Conservation (phyloP, 2,797 vertebrate species). For the Eulemur coronatus region DNA sequence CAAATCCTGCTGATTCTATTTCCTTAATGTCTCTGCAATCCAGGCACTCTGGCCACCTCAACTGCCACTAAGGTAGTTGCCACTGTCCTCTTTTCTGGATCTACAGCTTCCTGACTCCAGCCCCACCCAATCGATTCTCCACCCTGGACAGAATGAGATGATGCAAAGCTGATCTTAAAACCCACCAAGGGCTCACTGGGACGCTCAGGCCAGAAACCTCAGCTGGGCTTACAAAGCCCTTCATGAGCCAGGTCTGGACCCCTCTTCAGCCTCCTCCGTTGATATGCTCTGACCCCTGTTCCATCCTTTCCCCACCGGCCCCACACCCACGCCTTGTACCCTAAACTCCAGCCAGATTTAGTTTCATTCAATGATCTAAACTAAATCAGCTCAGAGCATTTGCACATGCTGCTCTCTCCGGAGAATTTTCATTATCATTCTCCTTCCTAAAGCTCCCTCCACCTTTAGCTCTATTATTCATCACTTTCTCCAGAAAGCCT, state of each 20-base stretch:
- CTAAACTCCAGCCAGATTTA: not conserved
- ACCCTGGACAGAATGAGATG: not conserved
- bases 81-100: not conserved
- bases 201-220: not conserved
- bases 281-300: not conserved
- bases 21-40: not conserved
- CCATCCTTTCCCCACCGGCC: not conserved
- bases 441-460: not conserved
- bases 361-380: not conserved
- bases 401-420: not conserved
- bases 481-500: constrained; percentile 7
- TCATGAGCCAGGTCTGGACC: not conserved
- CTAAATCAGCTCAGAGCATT: not conserved
- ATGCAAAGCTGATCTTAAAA: not conserved
- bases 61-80: not conserved
- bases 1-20: not conserved
- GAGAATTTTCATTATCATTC: not conserved
- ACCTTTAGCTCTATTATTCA: not conserved
- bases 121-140: not conserved
- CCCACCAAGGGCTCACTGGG: not conserved
- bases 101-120: not conserved
- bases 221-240: not conserved
- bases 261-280: not conserved
- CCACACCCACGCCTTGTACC: not conserved
- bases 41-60: not conserved